Evolutionary conservation across 1,140 invertebrate species (phyloP).

Genomic region (Papilio polytes): DNA sequence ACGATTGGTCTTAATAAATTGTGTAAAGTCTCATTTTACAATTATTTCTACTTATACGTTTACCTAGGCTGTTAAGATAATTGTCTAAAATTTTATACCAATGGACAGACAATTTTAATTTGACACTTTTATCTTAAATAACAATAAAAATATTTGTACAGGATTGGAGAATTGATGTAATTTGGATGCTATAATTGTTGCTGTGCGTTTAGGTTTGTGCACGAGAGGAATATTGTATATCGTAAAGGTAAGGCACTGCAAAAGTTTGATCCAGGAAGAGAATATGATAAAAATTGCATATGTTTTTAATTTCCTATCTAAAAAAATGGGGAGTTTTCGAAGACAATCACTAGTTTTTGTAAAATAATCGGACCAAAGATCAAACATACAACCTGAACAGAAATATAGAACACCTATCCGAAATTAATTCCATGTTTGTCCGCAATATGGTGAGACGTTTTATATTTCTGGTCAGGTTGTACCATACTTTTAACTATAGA

Average conservation of each 20-base stretch:
- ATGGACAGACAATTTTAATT: conserved; percentile 59
- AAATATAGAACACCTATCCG: too few relatives aligned
- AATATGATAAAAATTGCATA: neutral
- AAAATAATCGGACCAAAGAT: too few relatives aligned
- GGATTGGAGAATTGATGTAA: neutral
- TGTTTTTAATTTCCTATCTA: neutral
- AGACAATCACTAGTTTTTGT: too few relatives aligned
- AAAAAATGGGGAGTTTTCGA: too few relatives aligned
- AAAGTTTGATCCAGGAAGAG: neutral
- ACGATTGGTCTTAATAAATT: conserved; percentile 73
- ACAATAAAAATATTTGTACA: conserved; percentile 8
- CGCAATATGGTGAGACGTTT: too few relatives aligned
- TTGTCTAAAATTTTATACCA: conserved; percentile 49
- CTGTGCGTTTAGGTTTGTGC: neutral
- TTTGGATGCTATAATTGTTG: conserved; percentile 17
- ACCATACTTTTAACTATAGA: neutral
- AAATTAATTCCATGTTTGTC: too few relatives aligned
- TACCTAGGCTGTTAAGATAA: conserved; percentile 34
- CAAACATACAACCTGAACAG: too few relatives aligned
- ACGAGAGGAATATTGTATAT: conserved; percentile 14
- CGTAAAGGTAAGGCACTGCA: conserved; percentile 55
- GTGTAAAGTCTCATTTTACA: conserved; percentile 67
- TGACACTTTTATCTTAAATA: conserved; percentile 44
- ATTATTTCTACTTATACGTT: conserved; percentile 66
- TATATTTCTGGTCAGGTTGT: neutral